Base-by-base conservation (phyloP, 2,113 vertebrate genomes). In the Phycodurus eques region DNA sequence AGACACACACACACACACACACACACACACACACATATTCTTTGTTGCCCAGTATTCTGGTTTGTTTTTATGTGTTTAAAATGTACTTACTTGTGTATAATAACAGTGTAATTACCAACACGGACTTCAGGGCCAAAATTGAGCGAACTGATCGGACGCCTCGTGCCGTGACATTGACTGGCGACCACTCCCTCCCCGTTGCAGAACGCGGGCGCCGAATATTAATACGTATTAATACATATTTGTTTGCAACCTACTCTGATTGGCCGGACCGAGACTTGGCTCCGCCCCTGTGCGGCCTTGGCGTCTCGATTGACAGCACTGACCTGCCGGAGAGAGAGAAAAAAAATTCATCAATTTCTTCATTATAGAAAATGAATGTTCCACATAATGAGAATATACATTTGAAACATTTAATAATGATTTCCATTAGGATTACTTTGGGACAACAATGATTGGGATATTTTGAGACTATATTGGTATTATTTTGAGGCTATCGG, bases 161-260 rank as follows among this genome's bases (percentile, higher is more conserved):
- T 27, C 27, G 27, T 27, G 27, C 27, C 27, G 27, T 27, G 27
- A 49, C 47, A 49, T 12, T 49, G 47, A 49, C 15, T 53, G 49
- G 49, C 15, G 17, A 53, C 15, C 49, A 19, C 35, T 39, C 35
- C 35, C 35, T 39, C 35, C 4, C 35, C 35, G 6, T 39, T 39
- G 6, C 4, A 39, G 4, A 6, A 39, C 35, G 6, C 35, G 35
- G 35, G 35, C 35, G 4, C 3, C 35, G 6, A 39, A 39, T 39
- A 39, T 39, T 39, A 5, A 39, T 39, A 3, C 35, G 4, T 39
- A 39, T 6, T 1, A 6, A 39, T 39, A 1, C 35, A 39, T 39
- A 39, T 39, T 33, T 10, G 56, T 59, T 6, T 15, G 22, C 27
- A 20, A 80, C 85, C 33, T 43, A 88, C 86, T 10, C 67, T 72